Base-by-base conservation (phyloP, 2,888 invertebrate genomes). In the Melolontha melolontha region DNA sequence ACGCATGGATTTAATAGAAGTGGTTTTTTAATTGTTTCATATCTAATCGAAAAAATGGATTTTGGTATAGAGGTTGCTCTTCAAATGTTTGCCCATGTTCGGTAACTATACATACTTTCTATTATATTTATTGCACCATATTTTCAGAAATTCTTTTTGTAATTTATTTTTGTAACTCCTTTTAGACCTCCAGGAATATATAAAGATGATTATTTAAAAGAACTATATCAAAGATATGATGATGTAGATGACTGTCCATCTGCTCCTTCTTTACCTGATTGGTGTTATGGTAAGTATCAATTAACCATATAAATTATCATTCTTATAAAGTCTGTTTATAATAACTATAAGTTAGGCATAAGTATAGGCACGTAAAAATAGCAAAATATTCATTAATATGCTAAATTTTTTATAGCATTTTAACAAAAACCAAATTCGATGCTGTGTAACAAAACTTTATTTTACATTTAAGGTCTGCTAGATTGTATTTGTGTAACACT, bases 1-100 rank as follows among this genome's bases (percentile, higher is more conserved):
- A 98, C 99, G 0, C 99, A 99, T 83, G 99, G 99, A 0, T 99
- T 98, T 83, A 99, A 99, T 82, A 87, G 99, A 75, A 98, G 98
- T 6, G 99, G 99, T 0, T 99, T 98, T 80, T 86, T 99, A 5
- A 92, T 99, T 59, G 90, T 92, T 27, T 92, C 96, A 0, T 99
- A 94, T 82, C 88, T 99, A 82, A 93, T 97, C 4, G 92, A 95
- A 79, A 89, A 90, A 70, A 85, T 92, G 78, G 93, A 93, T 75
- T 94, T 91, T 84, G 91, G 92, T 77, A 88, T 97, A 0, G 95
- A 94, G 73, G 92, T 93, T 1, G 97, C 96, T 0, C 80, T 97
- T 5, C 86, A 85, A 42, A 89, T 89, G 77, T 98, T 97, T 84
- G 88, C 92, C 1, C 85, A 86, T 75, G 87, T 88, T 69, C 86